Evolutionary conservation across 2,888 invertebrate genomes (phyloP), one percentile per base, ranked within the genome.

Genomic region (Acleris sparsana): DNA sequence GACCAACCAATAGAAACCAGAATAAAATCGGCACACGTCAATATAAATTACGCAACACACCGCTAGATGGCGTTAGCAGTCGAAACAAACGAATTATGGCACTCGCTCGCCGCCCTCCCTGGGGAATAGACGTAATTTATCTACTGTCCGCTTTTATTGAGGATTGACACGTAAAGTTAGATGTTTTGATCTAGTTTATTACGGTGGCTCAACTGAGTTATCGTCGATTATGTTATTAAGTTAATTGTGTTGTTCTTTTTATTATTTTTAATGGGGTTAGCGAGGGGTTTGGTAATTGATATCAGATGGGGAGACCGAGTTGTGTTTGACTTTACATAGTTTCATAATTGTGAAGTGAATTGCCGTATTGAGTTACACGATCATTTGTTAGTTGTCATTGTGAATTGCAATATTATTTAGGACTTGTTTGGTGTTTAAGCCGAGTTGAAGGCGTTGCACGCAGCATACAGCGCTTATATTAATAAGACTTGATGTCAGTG

Each of bases 61-160:
- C 52, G 79, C 77, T 70, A 86, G 86, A 84, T 86, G 85, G 80
- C 82, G 80, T 67, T 81, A 69, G 72, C 63, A 73, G 72, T 77
- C 80, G 82, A 83, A 85, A 83, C 84, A 84, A 76, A 84, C 83
- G 81, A 85, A 85, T 86, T 82, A 85, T 74, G 73, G 72, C 80
- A 83, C 73, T 83, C 75, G 71, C 67, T 67, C 74, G 72, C 69
- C 72, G 75, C 74, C 74, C 77, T 73, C 74, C 70, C 71, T 62
- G 63, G 75, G 70, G 73, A 62, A 68, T 69, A 74, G 66, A 77
- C 71, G 71, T 77, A 70, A 77, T 77, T 77, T 76, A 77, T 71
- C 65, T 59, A 60, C 48, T 22, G 56, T 74, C 72, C 80, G 80
- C 77, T 78, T 46, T 60, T 60, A 60, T 51, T 51, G 59, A 18